Evolutionary conservation across 2,888 invertebrate genomes (phyloP).

Genomic region (Dysmachus trigonus): DNA sequence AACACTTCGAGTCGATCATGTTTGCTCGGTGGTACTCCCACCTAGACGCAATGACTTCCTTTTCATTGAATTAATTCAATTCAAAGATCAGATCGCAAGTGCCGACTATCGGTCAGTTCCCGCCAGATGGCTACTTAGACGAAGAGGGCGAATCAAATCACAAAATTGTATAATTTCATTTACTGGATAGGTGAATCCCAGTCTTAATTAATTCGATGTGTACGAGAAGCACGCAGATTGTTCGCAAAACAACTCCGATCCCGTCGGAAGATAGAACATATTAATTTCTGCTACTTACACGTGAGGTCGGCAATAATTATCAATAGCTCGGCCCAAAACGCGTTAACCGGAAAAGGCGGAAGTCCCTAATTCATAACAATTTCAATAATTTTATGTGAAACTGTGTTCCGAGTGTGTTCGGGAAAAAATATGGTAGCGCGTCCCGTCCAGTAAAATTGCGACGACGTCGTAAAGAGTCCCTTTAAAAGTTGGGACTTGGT

Average conservation of each 20-base stretch:
- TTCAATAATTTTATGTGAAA: slow-evolving; percentile 6
- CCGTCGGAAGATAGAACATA: background rate
- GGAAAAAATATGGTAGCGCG: background rate
- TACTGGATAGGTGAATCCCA: background rate
- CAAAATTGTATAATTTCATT: background rate
- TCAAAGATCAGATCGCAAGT: background rate
- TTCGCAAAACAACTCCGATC: background rate
- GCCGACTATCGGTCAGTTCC: background rate
- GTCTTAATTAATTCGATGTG: background rate
- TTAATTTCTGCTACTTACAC: background rate
- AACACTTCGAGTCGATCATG: background rate
- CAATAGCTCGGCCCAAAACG: background rate
- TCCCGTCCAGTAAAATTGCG: background rate
- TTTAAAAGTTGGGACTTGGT: background rate
- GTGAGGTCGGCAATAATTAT: background rate
- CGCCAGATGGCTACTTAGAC: background rate
- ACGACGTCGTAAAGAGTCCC: background rate
- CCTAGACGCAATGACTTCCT: background rate
- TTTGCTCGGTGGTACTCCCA: background rate
- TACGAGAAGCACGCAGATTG: background rate
- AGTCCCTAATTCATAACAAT: slow-evolving; percentile 9
- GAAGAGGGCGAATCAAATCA: background rate
- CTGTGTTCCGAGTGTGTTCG: background rate
- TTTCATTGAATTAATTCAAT: background rate
- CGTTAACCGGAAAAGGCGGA: background rate